Base-by-base conservation (phyloP, 2,113 vertebrate genomes). In the Oncorhynchus mykiss region DNA sequence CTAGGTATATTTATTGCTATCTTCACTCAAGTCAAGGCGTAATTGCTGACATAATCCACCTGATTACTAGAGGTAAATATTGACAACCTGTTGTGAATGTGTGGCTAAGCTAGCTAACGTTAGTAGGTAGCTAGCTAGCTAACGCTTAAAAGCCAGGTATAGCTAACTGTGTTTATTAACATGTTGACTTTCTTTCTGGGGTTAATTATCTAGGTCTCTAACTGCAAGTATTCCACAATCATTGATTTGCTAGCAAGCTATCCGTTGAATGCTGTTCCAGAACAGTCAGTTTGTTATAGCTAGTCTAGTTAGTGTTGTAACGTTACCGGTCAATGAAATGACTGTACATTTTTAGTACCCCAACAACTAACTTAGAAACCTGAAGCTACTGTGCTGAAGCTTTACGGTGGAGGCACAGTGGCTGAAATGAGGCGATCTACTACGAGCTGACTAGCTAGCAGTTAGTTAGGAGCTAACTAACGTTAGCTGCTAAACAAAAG, bases 81-180 rank as follows among this genome's bases (percentile, higher is more conserved):
- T 22, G 73, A 64, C 86, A 84, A 89, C 85, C 87, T 89, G 88
- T 89, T 90, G 89, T 89, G n/a, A 24, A 2, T 22, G 31, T 18
- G 18, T 74, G 72, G 29, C 54, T 2, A 59, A 14, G 12, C 4
- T 60, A 62, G 59, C 59, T 60, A n/a, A 22, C n/a, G 16, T 60
- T 6, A 60, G n/a, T n/a, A n/a, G n/a, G n/a, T n/a, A n/a, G 20
- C 5, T 22, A 60, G 59, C 59, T 22, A n/a, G n/a, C 59, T 22
- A 62, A 22, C 59, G 18, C 54, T 11, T 22, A 8, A 22, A 20
- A 22, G 59, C 1, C n/a, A 62, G 9, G n/a, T n/a, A 22, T n/a
- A 62, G 8, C 59, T 60, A 22, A 4, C n/a, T 60, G 59, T 20
- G 5, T 62, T 3, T 54, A 54, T 54, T 54, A 18, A 54, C 14